Percentiles rank a stretch among this genome's conserved stretches.
Evolutionary conservation across 2,113 vertebrate genomes (phyloP).

Genomic region (Xyliphius kryptos): DNA sequence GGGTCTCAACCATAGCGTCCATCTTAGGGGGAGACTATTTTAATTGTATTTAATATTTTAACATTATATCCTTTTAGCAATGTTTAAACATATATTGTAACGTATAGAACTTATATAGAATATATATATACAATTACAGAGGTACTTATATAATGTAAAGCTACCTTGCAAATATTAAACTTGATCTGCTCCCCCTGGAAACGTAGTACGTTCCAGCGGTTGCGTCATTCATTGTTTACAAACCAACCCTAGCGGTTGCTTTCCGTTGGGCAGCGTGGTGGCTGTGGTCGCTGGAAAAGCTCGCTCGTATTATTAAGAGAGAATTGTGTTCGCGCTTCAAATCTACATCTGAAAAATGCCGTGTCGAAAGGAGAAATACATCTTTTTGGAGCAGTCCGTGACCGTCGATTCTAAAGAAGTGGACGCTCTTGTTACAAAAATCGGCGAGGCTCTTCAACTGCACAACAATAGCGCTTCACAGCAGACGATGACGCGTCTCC

Average conservation of each 20-base stretch:
- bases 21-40: too few relatives aligned
- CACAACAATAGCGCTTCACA: constrained; percentile 60
- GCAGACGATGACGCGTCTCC: constrained; percentile 59
- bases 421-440: constrained; percentile 77
- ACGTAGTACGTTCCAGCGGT: constrained; percentile 54
- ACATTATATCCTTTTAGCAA: too few relatives aligned
- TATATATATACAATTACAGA: too few relatives aligned
- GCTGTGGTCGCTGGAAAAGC: constrained; percentile 6
- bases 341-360: too few relatives aligned
- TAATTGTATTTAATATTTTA: too few relatives aligned
- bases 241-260: constrained; percentile 56
- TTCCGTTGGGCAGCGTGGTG: constrained; percentile 53
- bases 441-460: constrained; percentile 79
- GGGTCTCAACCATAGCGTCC: too few relatives aligned
- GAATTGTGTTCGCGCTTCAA: too few relatives aligned
- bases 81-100: too few relatives aligned
- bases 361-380: constrained; percentile 73
- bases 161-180: not conserved
- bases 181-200: not conserved
- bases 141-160: not conserved
- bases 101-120: too few relatives aligned
- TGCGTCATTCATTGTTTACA: constrained; percentile 85
- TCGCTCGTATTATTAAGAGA: not conserved
- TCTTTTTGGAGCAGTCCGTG: constrained; percentile 78
- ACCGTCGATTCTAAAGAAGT: constrained; percentile 74